A percentile compares a stretch with the other conserved stretches of the same genome.
These are phyloP conservation scores for Drosophila pectinifera DNA, from an alignment of 1,140 invertebrate genomes.

Conservation along the genomic window DNA sequence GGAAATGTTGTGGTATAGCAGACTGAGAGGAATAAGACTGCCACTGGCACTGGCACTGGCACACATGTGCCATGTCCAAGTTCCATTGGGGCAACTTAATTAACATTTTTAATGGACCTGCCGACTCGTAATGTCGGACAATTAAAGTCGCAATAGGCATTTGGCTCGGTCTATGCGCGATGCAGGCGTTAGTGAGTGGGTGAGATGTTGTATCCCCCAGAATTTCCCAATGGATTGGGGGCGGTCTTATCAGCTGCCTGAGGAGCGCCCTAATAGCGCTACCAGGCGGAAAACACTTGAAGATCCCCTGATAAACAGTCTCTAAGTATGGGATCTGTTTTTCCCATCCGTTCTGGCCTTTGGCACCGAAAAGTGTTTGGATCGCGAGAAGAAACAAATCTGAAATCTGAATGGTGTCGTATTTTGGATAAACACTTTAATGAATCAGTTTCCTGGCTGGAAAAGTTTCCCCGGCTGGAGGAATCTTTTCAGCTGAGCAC, in stretches of 20 bases:
- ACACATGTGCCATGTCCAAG: conserved; percentile 47
- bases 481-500: conserved; percentile 33
- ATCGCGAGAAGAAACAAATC: conserved; percentile 11
- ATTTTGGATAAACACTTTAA: conserved; percentile 35
- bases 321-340: conserved; percentile 24
- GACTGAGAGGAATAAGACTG: conserved; percentile 24
- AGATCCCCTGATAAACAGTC: conserved; percentile 51
- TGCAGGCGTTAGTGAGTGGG: conserved; percentile 40
- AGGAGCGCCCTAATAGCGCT: conserved; percentile 65
- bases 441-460: conserved; percentile 37
- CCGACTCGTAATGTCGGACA: conserved; percentile 74
- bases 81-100: conserved; percentile 77
- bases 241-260: conserved; percentile 70
- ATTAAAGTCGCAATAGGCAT: conserved; percentile 66
- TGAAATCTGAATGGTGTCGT: conserved; percentile 37
- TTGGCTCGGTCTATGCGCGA: conserved; percentile 5
- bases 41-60: neutral
- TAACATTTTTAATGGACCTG: conserved; percentile 80
- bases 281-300: conserved; percentile 62
- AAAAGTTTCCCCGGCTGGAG: conserved; percentile 19
- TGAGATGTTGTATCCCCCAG: conserved; percentile 30
- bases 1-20: conserved; percentile 68
- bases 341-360: conserved; percentile 2
- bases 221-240: conserved; percentile 14
- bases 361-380: conserved; percentile 39